phyloP scores from a whole-genome alignment of 92 coral and sea anemone species.

The Chrysogorgia sp. region DNA sequence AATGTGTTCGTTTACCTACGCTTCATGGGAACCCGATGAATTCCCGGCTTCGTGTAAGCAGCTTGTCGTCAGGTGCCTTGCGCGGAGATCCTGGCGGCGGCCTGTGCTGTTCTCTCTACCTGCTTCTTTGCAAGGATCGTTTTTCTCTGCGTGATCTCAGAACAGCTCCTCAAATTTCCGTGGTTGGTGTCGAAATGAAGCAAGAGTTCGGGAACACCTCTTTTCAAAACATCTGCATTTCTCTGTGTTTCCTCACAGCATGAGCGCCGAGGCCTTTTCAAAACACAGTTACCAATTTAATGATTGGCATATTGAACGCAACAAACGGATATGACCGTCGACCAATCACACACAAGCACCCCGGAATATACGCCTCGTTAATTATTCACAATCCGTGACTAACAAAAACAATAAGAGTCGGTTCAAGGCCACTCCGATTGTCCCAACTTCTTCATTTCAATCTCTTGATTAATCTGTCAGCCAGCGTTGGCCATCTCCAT shows the following conservation, averaged over 20 bases:
- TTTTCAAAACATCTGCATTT: conserved; percentile 54
- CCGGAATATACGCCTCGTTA: conserved; percentile 32
- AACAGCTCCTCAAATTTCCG: conserved; percentile 35
- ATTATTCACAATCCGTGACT: conserved; percentile 50
- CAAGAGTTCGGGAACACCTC: conserved; percentile 46
- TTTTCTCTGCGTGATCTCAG: conserved; percentile 27
- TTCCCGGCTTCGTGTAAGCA: conserved; percentile 5
- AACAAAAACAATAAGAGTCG: too few relatives aligned
- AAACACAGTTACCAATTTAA: conserved; percentile 48
- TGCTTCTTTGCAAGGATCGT: neutral
- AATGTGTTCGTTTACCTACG: conserved; percentile 11
- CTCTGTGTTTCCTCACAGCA: conserved; percentile 51
- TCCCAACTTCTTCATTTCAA: conserved; percentile 42
- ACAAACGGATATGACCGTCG: conserved; percentile 26
- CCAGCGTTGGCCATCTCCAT: conserved; percentile 30
- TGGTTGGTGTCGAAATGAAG: conserved; percentile 46
- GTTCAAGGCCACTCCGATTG: conserved; percentile 11
- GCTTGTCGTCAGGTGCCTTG: conserved; percentile 52
- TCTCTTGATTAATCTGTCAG: conserved; percentile 43
- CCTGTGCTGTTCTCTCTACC: neutral
- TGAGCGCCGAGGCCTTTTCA: conserved; percentile 39
- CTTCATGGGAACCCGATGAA: conserved; percentile 7
- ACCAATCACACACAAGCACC: conserved; percentile 32
- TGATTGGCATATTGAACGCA: conserved; percentile 49
- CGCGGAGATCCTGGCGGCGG: conserved; percentile 22